Conservation (phyloP, 2,113 vertebrate genomes). For the cattle (Bos taurus) region ARS-UCD2.0 NC_037338.1:75389001-75389500, state of each 20-base stretch:
- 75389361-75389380: not conserved
- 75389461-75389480: not conserved
- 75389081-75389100: not conserved
- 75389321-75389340: not conserved
- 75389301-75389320: not conserved
- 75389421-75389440: not conserved
- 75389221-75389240: rapidly evolving
- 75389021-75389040: not conserved
- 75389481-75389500: not conserved
- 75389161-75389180: not conserved
- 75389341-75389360: not conserved
- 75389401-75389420: not conserved
- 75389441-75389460: not conserved
- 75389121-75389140: rapidly evolving
- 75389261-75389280: not conserved
- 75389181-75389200: not conserved
- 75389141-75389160: too few relatives aligned
- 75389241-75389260: not conserved
- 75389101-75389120: not conserved
- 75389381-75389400: not conserved
- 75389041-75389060: not conserved
- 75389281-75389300: not conserved
- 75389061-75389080: not conserved
- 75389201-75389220: not conserved
- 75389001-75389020: not conserved